Evolutionary conservation across 2,113 vertebrate species (phyloP).

Genomic region (Oryzias woworae): DNA sequence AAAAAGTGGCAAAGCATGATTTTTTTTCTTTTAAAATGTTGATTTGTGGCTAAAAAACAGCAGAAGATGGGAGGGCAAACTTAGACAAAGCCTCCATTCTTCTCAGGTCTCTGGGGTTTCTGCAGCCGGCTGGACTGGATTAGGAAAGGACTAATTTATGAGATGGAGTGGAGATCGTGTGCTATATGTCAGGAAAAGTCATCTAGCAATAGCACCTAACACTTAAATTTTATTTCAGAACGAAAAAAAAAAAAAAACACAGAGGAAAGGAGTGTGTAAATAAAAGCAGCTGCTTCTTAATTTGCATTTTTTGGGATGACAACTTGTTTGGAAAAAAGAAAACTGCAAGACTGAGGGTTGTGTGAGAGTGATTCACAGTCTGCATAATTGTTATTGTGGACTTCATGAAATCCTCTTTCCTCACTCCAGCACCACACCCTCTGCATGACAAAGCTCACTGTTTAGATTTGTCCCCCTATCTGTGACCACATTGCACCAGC

Average conservation of each 20-base stretch:
- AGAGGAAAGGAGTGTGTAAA: neutral
- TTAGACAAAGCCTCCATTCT: constrained; percentile 64
- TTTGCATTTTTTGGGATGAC: neutral
- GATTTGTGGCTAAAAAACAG: too few relatives aligned
- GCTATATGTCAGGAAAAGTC: constrained; percentile 23
- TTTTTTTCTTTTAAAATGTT: too few relatives aligned
- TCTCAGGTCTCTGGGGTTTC: constrained; percentile 34
- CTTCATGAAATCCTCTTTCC: constrained; percentile 1
- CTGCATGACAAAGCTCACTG: neutral
- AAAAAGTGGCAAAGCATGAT: too few relatives aligned
- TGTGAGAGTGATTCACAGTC: neutral
- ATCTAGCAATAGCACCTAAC: constrained; percentile 7
- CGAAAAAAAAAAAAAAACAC: neutral
- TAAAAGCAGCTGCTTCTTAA: neutral
- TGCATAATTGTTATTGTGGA: constrained; percentile 8
- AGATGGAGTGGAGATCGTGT: constrained; percentile 14
- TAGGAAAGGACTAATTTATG: constrained; percentile 54
- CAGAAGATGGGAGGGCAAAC: constrained; percentile 9
- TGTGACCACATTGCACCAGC: constrained; percentile 2
- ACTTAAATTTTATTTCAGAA: constrained; percentile 6
- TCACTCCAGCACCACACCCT: neutral
- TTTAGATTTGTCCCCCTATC: constrained; percentile 15
- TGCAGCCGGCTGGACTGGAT: constrained; percentile 33
- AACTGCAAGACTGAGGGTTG: neutral
- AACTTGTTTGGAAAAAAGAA: neutral